Conservation (phyloP, 2,113 vertebrate genomes). For the Barbus barbus region DNA sequence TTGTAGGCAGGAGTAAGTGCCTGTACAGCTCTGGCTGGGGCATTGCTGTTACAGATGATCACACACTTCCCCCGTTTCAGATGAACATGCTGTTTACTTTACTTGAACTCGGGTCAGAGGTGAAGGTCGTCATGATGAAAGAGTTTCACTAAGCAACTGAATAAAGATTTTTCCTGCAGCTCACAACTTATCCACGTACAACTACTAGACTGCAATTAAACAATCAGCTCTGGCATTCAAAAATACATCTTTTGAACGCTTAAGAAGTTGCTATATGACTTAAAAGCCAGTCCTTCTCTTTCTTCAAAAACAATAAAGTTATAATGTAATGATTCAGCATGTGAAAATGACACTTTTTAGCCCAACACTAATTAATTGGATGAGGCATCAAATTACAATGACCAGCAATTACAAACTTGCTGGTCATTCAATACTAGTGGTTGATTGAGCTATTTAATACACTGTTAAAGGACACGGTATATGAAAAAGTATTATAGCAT, state of each 20-base stretch:
- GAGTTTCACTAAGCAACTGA: slow-evolving; percentile 4
- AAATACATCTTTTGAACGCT: not conserved
- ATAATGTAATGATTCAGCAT: not conserved
- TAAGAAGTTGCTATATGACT: not conserved
- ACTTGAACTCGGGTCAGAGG: slow-evolving; percentile 25
- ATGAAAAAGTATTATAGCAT: not conserved
- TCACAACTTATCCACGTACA: slow-evolving; percentile 19
- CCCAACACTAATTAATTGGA: not conserved
- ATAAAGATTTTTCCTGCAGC: slow-evolving; percentile 29
- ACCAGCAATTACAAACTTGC: not conserved
- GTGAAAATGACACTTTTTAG: not conserved
- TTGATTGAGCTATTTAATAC: not conserved
- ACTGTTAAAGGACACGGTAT: not conserved
- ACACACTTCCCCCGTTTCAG: slow-evolving; percentile 40
- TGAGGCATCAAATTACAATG: too few species aligned
- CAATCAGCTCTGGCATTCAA: not conserved
- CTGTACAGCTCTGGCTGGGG: slow-evolving; percentile 35
- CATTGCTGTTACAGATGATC: slow-evolving; percentile 47
- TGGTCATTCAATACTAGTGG: not conserved
- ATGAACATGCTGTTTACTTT: slow-evolving; percentile 43
- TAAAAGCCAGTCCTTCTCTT: not conserved
- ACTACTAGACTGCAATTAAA: not conserved
- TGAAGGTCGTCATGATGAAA: slow-evolving; percentile 26
- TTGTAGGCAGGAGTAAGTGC: slow-evolving; percentile 54
- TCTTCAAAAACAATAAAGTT: not conserved